Conservation (phyloP, 2,888 invertebrate species). For the Graphium colonna region DNA sequence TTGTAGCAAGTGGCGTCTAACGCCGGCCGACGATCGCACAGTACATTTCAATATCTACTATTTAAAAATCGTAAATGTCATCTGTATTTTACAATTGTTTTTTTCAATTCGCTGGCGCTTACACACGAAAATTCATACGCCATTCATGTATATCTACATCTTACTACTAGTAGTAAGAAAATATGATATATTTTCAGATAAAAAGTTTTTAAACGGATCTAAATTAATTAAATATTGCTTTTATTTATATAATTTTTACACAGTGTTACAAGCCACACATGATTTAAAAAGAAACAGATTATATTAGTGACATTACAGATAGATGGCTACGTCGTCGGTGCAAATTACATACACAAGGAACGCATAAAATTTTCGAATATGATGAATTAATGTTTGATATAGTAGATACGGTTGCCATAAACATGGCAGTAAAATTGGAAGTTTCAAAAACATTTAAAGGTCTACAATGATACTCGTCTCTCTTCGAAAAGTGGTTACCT, state of each 20-base stretch:
- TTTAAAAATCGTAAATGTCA: neutral
- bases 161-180: constrained; percentile 19
- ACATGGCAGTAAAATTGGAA: constrained; percentile 23
- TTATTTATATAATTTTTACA: neutral
- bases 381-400: constrained; percentile 3
- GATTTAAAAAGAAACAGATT: neutral
- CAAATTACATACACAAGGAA: neutral
- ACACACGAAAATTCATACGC: neutral
- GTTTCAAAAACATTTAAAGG: constrained; percentile 13
- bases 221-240: constrained; percentile 1
- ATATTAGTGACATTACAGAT: neutral
- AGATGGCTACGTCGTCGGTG: neutral
- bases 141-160: constrained; percentile 2
- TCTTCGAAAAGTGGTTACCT: neutral
- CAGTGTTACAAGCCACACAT: neutral
- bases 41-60: neutral
- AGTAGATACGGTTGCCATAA: constrained; percentile 8
- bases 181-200: constrained; percentile 9
- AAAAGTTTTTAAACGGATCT: constrained; percentile 5
- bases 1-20: constrained; percentile 1
- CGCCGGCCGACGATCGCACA: neutral
- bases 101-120: neutral
- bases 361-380: neutral
- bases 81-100: constrained; percentile 3
- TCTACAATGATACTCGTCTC: neutral